Evolutionary conservation across 30 jellyfish, hydroid and myxozoan species (phyloP), one percentile per base, ranked within the genome.

Genomic region (Turritopsis dohrnii): DNA sequence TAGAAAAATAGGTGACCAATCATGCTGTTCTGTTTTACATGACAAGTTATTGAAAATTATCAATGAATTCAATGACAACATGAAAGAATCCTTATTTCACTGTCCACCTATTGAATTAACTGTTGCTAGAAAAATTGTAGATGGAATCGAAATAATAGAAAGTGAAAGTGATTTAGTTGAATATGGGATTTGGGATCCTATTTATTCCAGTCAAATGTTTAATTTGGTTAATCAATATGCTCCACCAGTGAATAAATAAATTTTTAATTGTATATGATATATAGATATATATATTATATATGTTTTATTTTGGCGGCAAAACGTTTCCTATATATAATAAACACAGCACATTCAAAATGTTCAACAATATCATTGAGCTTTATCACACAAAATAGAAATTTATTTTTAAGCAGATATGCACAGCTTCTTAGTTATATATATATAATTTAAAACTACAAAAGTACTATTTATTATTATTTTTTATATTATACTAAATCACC

Each of bases 151-250:
- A 41, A 41, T 41, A 41, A 41, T 41, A 41, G 60, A 29, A 71
- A 52, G 85, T 71, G 60, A 41, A 41, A 41, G 60, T 41, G 60
- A 41, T 41, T 74, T 74, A 29, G 23, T 74, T 25, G 82, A 74
- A 22, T 74, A 74, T 20, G 20, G 31, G 8, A 28, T 74, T 74
- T 22, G 82, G 82, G 82, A 74, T 29, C 72, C 28, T 25, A 25
- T 8, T 22, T 74, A 22, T 22, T 25, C 82, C 24, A 29, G 54
- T 20, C 28, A 25, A 19, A 74, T 74, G 24, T 74, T 21, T 30
- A 20, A 74, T 22, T 19, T 21, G 20, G 31, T 74, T 22, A 29
- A 22, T 22, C 28, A 74, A 30, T 74, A 74, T 29, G 82, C 82
- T 28, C 82, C 82, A 74, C 60, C 13, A 41, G 60, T 41, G 60